Evolutionary conservation across 1,140 invertebrate genomes (phyloP), one percentile per base, ranked within the genome.

Genomic region (Ostrea edulis): DNA sequence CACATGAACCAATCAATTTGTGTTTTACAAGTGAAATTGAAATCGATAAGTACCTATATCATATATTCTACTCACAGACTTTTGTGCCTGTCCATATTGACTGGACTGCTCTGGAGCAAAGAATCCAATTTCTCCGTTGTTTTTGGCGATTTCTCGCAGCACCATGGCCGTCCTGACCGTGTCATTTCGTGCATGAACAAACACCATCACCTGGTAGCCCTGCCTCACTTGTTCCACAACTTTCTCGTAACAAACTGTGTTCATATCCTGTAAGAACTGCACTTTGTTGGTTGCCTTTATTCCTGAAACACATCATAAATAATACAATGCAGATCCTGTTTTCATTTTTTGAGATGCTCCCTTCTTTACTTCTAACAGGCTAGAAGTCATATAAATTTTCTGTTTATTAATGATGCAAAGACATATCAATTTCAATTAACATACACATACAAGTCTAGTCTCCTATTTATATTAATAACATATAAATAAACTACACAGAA

Each of bases 121-220:
- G 65, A 91, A 89, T 5, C 53, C 29, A 12, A 91, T 93, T 12
- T 95, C 92, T 4, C 93, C 94, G 81, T 92, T 91, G 81, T 95
- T 94, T 87, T 94, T 94, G 9, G 94, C 94, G 44, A 93, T 29
- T 89, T 96, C 94, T 81, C 93, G 82, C n/a, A 95, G 87, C 25
- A 91, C 96, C 89, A 97, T 97, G 0, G 98, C 98, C 1, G 98
- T 98, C 89, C 97, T 96, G 22, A 97, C 96, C 0, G 99, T 99
- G 9, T 98, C 98, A 96, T 99, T 99, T 65, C 99, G 96, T 0
- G 99, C 98, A 95, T 99, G 99, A 0, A 99, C 99, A 95, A 99
- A 99, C 0, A 99, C 98, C 98, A 99, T 99, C 0, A 97, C 96
- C 96, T 99, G 99, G 94, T 99, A 97, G 0, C 98, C 98, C 92